These are phyloP conservation scores for Triplophysa rosa DNA, from an alignment of 2,113 vertebrate genomes.

Conservation along the genomic window DNA sequence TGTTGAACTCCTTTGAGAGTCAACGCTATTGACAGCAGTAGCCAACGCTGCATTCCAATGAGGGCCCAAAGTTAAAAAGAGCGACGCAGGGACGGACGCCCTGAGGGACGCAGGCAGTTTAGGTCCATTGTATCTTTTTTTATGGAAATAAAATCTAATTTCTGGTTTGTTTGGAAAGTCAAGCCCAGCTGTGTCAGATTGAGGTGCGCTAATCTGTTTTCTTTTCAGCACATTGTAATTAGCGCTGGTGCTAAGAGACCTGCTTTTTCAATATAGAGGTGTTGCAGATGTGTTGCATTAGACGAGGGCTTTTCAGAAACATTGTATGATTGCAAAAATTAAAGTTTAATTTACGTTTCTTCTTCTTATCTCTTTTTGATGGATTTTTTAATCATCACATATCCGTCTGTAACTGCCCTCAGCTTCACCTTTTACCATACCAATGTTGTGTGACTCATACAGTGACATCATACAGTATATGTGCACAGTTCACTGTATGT, in stretches of 20 bases:
- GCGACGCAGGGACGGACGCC: background rate
- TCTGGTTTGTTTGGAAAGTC: constrained; percentile 6
- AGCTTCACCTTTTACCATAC: constrained; percentile 33
- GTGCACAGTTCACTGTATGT: background rate
- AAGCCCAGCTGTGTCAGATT: constrained; percentile 27
- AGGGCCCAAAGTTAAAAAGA: constrained; percentile 16
- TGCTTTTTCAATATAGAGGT: constrained; percentile 15
- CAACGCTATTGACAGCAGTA: constrained; percentile 18
- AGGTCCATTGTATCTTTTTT: constrained; percentile 6
- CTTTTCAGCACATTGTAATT: constrained; percentile 30
- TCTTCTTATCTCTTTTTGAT: background rate
- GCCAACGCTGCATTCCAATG: constrained; percentile 17
- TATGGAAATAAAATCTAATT: background rate
- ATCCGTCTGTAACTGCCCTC: background rate
- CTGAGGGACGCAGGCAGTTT: constrained; percentile 16
- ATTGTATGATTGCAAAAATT: constrained; percentile 19
- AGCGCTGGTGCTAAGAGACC: constrained; percentile 13
- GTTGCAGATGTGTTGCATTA: constrained; percentile 43
- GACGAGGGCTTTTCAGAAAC: constrained; percentile 7
- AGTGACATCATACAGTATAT: background rate
- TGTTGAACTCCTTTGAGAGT: constrained; percentile 28
- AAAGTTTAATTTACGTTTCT: constrained; percentile 8
- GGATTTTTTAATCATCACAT: background rate
- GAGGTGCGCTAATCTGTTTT: constrained; percentile 18
- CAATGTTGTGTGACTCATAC: background rate